phyloP scores from a whole-genome alignment of 2,113 vertebrate species.

The Amblyornis subalaris region DNA sequence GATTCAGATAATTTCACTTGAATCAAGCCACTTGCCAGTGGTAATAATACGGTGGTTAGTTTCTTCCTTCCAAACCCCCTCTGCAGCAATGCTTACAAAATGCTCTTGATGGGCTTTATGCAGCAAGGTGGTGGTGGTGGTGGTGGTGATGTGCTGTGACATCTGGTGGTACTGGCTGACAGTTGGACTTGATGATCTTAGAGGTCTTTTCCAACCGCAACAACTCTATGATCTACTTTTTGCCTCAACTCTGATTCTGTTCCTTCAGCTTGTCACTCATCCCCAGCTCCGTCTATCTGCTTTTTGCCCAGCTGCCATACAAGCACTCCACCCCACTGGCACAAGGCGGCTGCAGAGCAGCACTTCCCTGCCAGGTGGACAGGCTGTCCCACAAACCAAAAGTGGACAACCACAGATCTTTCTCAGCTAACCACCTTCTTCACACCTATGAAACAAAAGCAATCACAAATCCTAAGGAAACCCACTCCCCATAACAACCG shows the following conservation, averaged over 20 bases:
- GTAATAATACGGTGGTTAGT: not conserved
- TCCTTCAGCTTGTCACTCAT: not conserved
- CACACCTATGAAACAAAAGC: not conserved
- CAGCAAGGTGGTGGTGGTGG: not conserved
- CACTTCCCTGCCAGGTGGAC: not conserved
- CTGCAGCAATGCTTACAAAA: not conserved
- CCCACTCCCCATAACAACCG: rapidly evolving
- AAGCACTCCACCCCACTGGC: not conserved
- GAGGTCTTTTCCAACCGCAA: not conserved
- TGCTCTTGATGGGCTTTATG: not conserved
- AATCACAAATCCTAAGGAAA: not conserved
- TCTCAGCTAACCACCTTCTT: not conserved
- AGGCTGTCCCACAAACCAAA: not conserved
- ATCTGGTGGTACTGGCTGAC: not conserved
- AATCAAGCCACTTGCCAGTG: constrained; percentile 1
- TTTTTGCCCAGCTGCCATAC: not conserved
- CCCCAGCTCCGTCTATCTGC: not conserved
- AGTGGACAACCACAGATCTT: rapidly evolving
- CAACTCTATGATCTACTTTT: not conserved
- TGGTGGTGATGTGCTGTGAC: not conserved
- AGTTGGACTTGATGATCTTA: not conserved
- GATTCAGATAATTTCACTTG: not conserved
- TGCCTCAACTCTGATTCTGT: not conserved
- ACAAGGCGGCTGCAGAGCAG: not conserved
- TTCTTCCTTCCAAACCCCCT: not conserved